Base-by-base conservation (phyloP, 2,797 vertebrate genomes). In the Loriculus beryllinus region DNA sequence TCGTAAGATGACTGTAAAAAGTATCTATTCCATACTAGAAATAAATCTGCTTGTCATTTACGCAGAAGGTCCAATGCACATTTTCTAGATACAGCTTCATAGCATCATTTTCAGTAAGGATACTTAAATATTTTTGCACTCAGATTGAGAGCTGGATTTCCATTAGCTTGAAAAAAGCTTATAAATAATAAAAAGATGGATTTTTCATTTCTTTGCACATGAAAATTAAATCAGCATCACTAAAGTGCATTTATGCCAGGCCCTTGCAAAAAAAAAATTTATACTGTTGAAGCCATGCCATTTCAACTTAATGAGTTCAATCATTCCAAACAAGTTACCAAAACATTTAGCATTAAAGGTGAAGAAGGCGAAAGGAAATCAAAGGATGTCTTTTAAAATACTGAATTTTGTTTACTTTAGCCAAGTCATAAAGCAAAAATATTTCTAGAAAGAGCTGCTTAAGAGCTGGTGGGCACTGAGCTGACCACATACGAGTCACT, bases 301-400 rank as follows among this genome's bases (percentile, higher is more conserved):
- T 81, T 96, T 93, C 33, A 14, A 79, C 90, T 95, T 95, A 96
- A 95, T 91, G 82, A 86, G 89, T 89, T 94, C 90, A 96, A 96
- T 95, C 94, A 95, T 96, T 88, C 90, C 92, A 92, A 96, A 84
- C 64, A 88, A 37, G 72, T 70, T 92, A 88, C 93, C 74, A 93
- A 87, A 64, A 93, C 75, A 57, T 92, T 76, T 57, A 56, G 81
- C 70, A 94, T 81, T 96, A 94, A 94, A 95, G 90, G 93, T 96
- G 72, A 95, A 89, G 90, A 93, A 94, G 67, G 54, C 25, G 74
- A 79, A 94, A 86, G 57, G 68, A 82, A 94, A 96, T 96, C 91
- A 96, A 96, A 96, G 87, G 54, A 78, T 90, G 77, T 85, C 68
- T 97, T 96, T 90, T 91, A 91, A 97, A 96, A 94, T 62, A 67